These are phyloP conservation scores for Cancer borealis DNA, from an alignment of 2,888 invertebrate genomes.

Conservation along the genomic window DNA sequence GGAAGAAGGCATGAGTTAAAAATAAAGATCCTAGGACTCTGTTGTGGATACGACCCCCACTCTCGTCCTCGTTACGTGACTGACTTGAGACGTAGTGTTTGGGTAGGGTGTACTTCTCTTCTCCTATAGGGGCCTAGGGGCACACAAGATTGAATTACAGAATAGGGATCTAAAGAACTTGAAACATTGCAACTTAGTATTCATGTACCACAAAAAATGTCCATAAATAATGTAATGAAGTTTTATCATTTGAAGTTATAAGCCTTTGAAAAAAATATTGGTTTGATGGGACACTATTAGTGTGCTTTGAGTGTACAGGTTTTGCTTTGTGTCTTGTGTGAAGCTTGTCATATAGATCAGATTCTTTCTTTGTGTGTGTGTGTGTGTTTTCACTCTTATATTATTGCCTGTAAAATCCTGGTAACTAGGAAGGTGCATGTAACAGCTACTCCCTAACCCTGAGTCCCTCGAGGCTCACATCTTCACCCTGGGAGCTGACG, in stretches of 20 bases:
- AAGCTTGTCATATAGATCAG: conserved; percentile 30
- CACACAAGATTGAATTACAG: neutral
- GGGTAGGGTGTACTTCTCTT: too few relatives aligned
- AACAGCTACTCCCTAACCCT: neutral
- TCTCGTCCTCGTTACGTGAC: too few relatives aligned
- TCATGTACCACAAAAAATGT: neutral
- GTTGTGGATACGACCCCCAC: too few relatives aligned
- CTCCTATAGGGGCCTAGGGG: too few relatives aligned
- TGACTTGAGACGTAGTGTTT: too few relatives aligned
- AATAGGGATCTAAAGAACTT: neutral
- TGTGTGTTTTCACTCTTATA: neutral
- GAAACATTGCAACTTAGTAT: neutral
- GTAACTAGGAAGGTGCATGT: conserved; percentile 52
- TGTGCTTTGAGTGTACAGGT: neutral
- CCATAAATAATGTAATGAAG: neutral
- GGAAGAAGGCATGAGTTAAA: too few relatives aligned
- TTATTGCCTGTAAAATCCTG: conserved; percentile 21
- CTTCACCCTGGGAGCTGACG: conserved; percentile 1
- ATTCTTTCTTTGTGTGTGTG: neutral
- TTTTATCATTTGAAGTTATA: neutral
- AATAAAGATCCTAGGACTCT: too few relatives aligned
- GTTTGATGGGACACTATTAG: too few relatives aligned
- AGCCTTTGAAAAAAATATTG: neutral
- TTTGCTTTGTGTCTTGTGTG: conserved; percentile 33
- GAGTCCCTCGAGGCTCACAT: neutral